phyloP scores from a whole-genome alignment of 1,140 invertebrate species.

The Nomia melanderi region DNA sequence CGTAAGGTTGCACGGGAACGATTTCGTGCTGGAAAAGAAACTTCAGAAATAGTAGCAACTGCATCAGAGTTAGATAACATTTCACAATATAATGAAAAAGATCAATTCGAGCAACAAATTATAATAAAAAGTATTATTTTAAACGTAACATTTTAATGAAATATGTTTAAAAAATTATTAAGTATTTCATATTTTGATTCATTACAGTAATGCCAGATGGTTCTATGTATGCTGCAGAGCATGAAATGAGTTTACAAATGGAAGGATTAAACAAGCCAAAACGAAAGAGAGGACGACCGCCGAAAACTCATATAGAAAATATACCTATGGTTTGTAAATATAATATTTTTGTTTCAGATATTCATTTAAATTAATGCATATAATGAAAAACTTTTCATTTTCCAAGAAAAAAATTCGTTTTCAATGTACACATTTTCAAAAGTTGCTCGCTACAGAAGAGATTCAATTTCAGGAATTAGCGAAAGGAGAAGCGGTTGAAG shows the following conservation, averaged over 20 bases:
- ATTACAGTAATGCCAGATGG: slow-evolving; percentile 81
- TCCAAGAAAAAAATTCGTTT: too few species aligned
- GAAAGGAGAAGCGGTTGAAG: slow-evolving; percentile 69
- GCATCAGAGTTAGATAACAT: slow-evolving; percentile 51
- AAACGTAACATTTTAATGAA: slow-evolving; percentile 14
- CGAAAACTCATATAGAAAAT: slow-evolving; percentile 80
- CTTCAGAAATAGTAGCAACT: slow-evolving; percentile 50
- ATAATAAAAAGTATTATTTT: slow-evolving; percentile 78
- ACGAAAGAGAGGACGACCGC: slow-evolving; percentile 86
- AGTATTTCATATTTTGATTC: slow-evolving; percentile 35
- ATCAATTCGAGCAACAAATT: slow-evolving; percentile 78
- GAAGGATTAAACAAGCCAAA: slow-evolving; percentile 85
- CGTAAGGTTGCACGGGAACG: slow-evolving; percentile 68
- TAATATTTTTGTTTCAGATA: slow-evolving; percentile 9
- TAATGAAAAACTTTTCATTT: too few species aligned
- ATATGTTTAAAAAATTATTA: slow-evolving; percentile 30
- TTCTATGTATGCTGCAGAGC: slow-evolving; percentile 81
- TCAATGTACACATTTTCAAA: too few species aligned
- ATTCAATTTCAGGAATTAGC: slow-evolving; percentile 52
- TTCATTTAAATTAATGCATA: too few species aligned
- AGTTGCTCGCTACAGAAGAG: too few species aligned
- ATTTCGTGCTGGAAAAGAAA: slow-evolving; percentile 62
- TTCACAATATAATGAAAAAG: slow-evolving; percentile 60
- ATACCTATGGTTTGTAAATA: slow-evolving; percentile 70
- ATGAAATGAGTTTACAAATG: slow-evolving; percentile 83